Base-by-base conservation (phyloP, 2,113 vertebrate genomes). In the Myrmecobius fasciatus region DNA sequence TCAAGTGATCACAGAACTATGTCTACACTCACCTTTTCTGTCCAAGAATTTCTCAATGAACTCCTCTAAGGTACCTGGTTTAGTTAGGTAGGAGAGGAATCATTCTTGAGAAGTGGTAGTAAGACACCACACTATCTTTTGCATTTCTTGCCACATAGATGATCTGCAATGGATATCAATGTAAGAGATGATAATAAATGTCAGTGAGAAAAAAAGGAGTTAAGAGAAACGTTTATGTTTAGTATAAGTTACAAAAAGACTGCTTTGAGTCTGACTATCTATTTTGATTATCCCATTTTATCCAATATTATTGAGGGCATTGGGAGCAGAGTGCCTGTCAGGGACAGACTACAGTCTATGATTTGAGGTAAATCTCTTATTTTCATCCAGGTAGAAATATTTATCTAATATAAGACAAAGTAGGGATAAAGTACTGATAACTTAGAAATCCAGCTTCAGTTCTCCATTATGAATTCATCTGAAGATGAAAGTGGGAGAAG, bases 111-210 rank as follows among this genome's bases (percentile, higher is more conserved):
- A 99, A 99, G 95, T 99, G 98, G 95, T 98, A 99, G 96, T 98
- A 99, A 43, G 99, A 99, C 24, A 99, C 99, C 36, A 98, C 96
- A 25, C 91, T 98, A 98, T 99, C 99, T 96, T 99, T 99, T n/a
- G 99, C 98, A 94, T 99, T 99, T 96, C 99, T 99, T 0, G 98
- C 99, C 94, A 99, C 97, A 0, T 99, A 99, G 95, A 99, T 98
- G 7, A 99, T 96, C 99, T 99, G 94, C 28, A 93, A 95, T 12
- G 0, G 25, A 49, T 83, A 89, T 22, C 52, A 54, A n/a, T 56
- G 26, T 12, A 92, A n/a, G 36, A 25, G 91, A 96, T 95, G 25
- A 3, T 3, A 96, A 52, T 75, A 22, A 92, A 49, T 96, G 28
- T 92, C 25, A 97, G 47, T 90, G 10, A 93, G 46, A 89, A 28